Base-by-base conservation (phyloP, 2,113 vertebrate species). In the Ceyx melanurus region DNA sequence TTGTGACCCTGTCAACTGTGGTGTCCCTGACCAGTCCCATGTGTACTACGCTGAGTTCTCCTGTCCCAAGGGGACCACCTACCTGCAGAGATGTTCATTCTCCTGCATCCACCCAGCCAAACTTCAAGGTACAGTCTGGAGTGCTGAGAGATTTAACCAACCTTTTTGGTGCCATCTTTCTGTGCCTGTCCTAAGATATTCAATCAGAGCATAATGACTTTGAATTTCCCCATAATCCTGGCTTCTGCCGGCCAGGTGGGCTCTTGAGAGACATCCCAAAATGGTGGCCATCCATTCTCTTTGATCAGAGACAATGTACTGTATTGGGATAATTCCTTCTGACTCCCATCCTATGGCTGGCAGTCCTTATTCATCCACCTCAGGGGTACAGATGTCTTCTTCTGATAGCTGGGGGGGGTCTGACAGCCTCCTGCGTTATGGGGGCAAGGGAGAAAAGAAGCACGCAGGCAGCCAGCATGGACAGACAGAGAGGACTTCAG, bases 41-140 rank as follows among this genome's bases (percentile, higher is more conserved):
- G 98, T 99, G 90, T 98, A 98, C 96, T 97, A 99, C 1, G 99
- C 99, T 0, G 94, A 97, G 61, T 99, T 99, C 94, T 98, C 97
- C 66, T 99, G 99, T 86, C 97, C 98, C 2, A 88, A 94, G 78
- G 99, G 99, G 35, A 99, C 99, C 9, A 97, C 90, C 8, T 99
- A 98, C 81, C 97, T 97, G 68, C 98, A 98, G 95, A 98, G 97
- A 53, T 99, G 99, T 74, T 98, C 97, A 25, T 98, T 99, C 89
- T 97, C 98, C 76, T 99, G 99, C 94, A 97, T 98, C n/a, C 94
- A 98, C n/a, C 99, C 99, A 40, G 98, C 99, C 71, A 99, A 98
- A 88, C 97, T 99, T 66, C 99, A 99, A 98, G 99, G 99, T 99
- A 97, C 2, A 4, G 25, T 88, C 31, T 81, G n/a, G 11, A 56